Percentiles rank a stretch among this genome's conserved stretches.
phyloP scores from a whole-genome alignment of 2,888 invertebrate genomes.

The Blera fallax region DNA sequence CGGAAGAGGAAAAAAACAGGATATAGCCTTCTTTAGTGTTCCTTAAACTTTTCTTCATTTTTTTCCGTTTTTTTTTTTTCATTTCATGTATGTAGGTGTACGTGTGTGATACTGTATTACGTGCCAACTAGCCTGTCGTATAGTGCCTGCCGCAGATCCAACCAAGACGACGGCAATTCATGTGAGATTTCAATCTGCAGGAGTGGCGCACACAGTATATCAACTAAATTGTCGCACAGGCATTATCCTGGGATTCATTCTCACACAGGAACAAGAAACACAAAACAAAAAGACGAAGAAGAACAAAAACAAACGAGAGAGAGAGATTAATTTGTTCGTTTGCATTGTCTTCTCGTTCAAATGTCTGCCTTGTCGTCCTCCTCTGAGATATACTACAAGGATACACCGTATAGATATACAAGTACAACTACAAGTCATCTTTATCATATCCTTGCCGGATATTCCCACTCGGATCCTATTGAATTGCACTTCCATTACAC shows the following conservation, averaged over 20 bases:
- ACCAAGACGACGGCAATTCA: conserved; percentile 57
- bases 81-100: neutral
- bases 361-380: conserved; percentile 3
- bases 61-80: neutral
- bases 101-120: conserved; percentile 43
- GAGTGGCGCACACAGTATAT: conserved; percentile 40
- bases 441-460: conserved; percentile 70
- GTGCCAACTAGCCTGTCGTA: conserved; percentile 63
- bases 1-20: neutral
- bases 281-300: conserved; percentile 11
- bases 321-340: conserved; percentile 67
- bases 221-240: conserved; percentile 67
- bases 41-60: neutral
- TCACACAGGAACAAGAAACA: conserved; percentile 37
- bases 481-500: conserved; percentile 55
- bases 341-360: conserved; percentile 62
- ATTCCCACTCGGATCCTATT: conserved; percentile 68
- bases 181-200: conserved; percentile 66
- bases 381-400: neutral
- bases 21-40: neutral
- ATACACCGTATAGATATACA: neutral
- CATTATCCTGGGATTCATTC: conserved; percentile 66
- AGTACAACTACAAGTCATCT: conserved; percentile 49
- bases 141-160: conserved; percentile 41
- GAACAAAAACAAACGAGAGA: conserved; percentile 1